These are phyloP conservation scores for Rhincodon typus DNA, from an alignment of 2,797 vertebrate genomes.

Conservation along the genomic window DNA sequence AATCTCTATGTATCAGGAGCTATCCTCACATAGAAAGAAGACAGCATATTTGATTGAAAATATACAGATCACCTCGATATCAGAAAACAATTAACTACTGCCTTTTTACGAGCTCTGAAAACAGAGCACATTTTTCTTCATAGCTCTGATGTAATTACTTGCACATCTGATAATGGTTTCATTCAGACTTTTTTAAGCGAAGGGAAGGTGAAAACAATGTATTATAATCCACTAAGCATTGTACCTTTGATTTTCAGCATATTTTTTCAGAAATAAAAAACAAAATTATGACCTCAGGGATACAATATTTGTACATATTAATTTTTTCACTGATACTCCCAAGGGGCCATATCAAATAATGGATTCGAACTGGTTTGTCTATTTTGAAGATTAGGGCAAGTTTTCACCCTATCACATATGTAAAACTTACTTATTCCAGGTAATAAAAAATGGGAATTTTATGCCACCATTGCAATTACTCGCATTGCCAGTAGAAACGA, in stretches of 20 bases:
- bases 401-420: conserved; percentile 18
- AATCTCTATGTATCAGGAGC: background rate
- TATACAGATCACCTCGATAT: background rate
- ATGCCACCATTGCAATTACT: conserved; percentile 5
- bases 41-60: background rate
- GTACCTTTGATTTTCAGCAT: background rate
- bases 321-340: background rate
- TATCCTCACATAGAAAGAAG: background rate
- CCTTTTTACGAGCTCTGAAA: background rate
- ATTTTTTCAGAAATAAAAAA: background rate
- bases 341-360: background rate
- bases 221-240: background rate
- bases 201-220: background rate
- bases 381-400: background rate
- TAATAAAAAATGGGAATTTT: conserved; percentile 33
- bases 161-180: background rate
- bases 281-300: background rate
- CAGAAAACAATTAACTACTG: background rate
- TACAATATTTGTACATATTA: conserved; percentile 13
- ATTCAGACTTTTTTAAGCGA: background rate
- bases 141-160: background rate
- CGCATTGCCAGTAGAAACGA: background rate
- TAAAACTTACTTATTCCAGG: conserved; percentile 16
- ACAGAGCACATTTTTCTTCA: conserved; percentile 21
- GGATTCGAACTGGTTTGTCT: background rate